These are phyloP conservation scores for Microtus pennsylvanicus DNA, from an alignment of 2,113 vertebrate genomes.

Conservation along the genomic window DNA sequence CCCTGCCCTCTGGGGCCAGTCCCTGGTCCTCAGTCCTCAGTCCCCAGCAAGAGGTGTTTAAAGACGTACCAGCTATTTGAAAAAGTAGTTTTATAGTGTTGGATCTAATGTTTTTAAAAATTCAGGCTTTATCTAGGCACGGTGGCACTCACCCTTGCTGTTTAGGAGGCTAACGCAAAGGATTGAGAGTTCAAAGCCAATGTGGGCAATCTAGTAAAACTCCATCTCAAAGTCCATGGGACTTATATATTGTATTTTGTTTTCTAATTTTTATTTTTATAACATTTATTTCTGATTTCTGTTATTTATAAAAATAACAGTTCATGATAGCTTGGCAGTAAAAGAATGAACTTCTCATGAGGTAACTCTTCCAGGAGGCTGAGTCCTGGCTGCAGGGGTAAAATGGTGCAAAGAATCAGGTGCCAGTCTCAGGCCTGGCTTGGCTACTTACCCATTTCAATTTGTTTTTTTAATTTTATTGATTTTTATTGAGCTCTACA, in stretches of 20 bases:
- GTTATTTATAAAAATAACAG: background rate
- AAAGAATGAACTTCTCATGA: background rate
- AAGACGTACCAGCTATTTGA: background rate
- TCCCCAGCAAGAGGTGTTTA: background rate
- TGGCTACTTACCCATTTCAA: background rate
- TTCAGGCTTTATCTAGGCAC: background rate
- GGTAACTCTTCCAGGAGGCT: background rate
- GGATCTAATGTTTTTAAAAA: background rate
- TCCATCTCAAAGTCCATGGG: background rate
- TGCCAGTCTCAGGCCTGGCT: accelerated
- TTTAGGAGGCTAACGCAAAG: background rate
- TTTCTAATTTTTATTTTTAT: background rate
- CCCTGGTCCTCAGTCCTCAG: background rate
- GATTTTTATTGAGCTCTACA: too few relatives aligned
- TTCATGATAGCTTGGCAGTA: background rate
- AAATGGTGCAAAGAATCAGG: background rate
- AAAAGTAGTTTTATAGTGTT: background rate
- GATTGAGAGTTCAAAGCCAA: background rate
- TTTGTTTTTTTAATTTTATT: too few relatives aligned
- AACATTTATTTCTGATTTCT: background rate
- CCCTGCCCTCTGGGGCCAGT: accelerated
- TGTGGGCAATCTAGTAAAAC: background rate
- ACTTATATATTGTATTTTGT: background rate
- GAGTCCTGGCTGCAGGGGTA: accelerated
- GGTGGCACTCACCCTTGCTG: background rate